These are phyloP conservation scores for Agapostemon virescens DNA, from an alignment of 2,888 invertebrate genomes.

Conservation along the genomic window DNA sequence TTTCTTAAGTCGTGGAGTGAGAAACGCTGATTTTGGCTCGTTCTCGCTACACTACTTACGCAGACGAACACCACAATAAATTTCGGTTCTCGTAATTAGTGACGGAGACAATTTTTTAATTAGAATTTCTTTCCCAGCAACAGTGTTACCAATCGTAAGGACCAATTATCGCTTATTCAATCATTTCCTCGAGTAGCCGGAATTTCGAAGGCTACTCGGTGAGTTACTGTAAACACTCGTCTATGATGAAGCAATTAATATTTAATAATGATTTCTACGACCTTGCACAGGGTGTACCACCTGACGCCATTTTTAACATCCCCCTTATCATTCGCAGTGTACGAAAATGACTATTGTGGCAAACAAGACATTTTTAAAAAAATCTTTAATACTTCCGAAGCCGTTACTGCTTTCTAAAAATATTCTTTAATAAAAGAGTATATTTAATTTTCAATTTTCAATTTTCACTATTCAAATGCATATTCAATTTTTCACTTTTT, in stretches of 20 bases:
- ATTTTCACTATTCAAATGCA: too few species aligned
- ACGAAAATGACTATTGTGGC: not conserved
- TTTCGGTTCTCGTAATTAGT: slow-evolving; percentile 11
- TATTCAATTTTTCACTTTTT: not conserved
- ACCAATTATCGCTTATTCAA: slow-evolving; percentile 6
- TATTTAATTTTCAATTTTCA: too few species aligned
- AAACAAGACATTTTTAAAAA: not conserved
- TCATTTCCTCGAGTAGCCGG: not conserved
- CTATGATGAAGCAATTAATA: slow-evolving; percentile 22
- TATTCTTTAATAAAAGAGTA: not conserved
- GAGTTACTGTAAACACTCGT: not conserved
- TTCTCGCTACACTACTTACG: slow-evolving; percentile 62
- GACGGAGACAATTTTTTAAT: slow-evolving; percentile 16
- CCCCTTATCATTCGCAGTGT: not conserved
- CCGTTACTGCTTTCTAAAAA: not conserved
- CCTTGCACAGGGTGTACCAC: not conserved
- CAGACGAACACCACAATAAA: slow-evolving; percentile 66
- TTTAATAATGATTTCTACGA: slow-evolving; percentile 40
- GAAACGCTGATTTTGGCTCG: slow-evolving; percentile 57
- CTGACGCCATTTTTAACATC: not conserved
- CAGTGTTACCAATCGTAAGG: not conserved
- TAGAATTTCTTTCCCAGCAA: slow-evolving; percentile 13
- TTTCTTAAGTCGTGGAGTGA: slow-evolving; percentile 44
- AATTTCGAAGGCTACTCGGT: not conserved
- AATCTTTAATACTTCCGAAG: not conserved